These are phyloP conservation scores for Phylloscopus whistleri DNA, from an alignment of 2,113 vertebrate species.

Conservation along the genomic window DNA sequence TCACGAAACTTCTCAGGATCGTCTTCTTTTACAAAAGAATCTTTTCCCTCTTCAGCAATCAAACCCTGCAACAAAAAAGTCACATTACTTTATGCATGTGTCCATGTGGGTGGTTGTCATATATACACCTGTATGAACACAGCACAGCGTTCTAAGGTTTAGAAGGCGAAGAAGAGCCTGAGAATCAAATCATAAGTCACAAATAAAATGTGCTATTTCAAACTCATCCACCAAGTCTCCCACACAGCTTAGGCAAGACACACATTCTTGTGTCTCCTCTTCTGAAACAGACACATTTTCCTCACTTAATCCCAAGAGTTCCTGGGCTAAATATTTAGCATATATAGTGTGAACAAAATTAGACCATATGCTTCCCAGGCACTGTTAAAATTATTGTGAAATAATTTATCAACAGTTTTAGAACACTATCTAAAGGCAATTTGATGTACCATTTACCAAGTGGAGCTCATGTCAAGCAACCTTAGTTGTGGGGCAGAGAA, in stretches of 20 bases:
- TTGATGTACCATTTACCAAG: not conserved
- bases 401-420: not conserved
- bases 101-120: not conserved
- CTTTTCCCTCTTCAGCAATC: conserved; percentile 93
- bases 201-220: not conserved
- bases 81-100: not conserved
- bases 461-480: not conserved
- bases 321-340: not conserved
- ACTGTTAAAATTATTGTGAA: not conserved
- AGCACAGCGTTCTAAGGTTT: not conserved
- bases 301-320: not conserved
- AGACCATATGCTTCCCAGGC: not conserved
- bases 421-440: not conserved
- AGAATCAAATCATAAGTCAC: not conserved
- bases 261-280: not conserved
- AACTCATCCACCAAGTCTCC: not conserved
- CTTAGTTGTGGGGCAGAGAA: not conserved
- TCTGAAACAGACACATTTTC: not conserved
- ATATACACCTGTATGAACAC: not conserved
- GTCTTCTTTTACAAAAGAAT: conserved; percentile 85
- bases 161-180: not conserved
- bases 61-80: conserved; percentile 79
- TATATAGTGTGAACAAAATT: not conserved
- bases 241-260: not conserved
- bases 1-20: conserved; percentile 96